Conservation (phyloP, 2,888 invertebrate genomes). For the Diloba caeruleocephala region DNA sequence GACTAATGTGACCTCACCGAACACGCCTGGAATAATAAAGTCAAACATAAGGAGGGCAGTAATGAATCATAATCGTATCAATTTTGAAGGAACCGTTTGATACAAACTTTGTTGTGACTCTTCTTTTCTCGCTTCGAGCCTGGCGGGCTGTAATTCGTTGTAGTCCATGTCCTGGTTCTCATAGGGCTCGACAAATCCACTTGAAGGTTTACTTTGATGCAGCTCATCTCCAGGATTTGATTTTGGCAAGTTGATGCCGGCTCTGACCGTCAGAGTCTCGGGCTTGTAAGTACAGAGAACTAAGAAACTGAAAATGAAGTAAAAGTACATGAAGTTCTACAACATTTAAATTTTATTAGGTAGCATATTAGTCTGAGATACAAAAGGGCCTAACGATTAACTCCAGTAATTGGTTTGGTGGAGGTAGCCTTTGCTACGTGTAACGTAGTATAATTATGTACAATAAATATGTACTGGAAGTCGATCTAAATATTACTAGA, state of each 20-base stretch:
- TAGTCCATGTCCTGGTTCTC: constrained; percentile 79
- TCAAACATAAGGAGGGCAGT: constrained; percentile 17
- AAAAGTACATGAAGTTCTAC: no score
- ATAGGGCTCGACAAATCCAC: constrained; percentile 82
- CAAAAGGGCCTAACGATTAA: no score
- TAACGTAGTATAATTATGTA: no score
- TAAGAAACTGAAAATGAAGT: constrained; percentile 89
- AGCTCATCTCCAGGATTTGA: constrained; percentile 86
- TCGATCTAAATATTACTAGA: no score
- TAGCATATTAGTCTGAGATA: not conserved
- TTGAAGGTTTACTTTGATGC: constrained; percentile 77
- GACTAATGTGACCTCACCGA: constrained; percentile 85
- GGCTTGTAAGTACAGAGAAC: constrained; percentile 95
- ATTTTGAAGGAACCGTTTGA: constrained; percentile 13
- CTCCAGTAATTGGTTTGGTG: no score
- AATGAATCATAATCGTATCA: constrained; percentile 25
- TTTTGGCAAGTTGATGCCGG: constrained; percentile 92
- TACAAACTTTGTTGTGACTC: constrained; percentile 76
- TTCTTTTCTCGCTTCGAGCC: constrained; percentile 81
- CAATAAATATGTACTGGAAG: no score
- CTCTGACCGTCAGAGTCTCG: constrained; percentile 94
- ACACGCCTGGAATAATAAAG: constrained; percentile 76
- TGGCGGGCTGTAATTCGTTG: constrained; percentile 83
- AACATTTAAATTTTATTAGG: not conserved
- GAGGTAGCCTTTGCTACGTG: no score